phyloP scores from a whole-genome alignment of 2,797 vertebrate species.

The Luscinia megarhynchos region DNA sequence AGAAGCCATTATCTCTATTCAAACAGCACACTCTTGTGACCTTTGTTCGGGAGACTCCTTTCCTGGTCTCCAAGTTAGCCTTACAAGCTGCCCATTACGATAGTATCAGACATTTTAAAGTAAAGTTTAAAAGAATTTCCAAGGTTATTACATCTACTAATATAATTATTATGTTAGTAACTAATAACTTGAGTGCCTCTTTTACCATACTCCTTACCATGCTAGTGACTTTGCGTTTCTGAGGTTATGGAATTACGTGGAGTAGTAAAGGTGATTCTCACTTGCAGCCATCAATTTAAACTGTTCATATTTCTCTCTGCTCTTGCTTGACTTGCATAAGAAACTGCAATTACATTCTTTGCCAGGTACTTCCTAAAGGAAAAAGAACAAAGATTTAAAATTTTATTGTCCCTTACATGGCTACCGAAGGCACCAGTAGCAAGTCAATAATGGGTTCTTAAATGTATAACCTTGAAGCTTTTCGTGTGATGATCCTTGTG shows the following conservation, averaged over 20 bases:
- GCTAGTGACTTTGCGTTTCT: neutral
- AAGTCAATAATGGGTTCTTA: neutral
- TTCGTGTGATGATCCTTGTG: neutral
- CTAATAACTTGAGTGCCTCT: neutral
- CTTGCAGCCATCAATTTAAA: neutral
- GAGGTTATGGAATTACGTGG: rapidly evolving
- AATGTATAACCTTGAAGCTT: neutral
- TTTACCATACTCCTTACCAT: neutral
- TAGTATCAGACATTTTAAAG: neutral
- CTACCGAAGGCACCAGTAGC: neutral
- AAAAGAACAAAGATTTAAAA: neutral
- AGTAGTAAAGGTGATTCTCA: neutral
- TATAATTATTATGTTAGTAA: neutral
- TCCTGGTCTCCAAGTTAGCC: neutral
- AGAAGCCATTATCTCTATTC: constrained; percentile 10
- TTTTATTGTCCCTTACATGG: neutral
- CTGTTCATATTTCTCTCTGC: neutral
- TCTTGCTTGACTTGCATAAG: neutral
- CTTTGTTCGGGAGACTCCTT: neutral
- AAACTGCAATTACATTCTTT: rapidly evolving
- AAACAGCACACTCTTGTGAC: neutral
- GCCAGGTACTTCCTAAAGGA: neutral
- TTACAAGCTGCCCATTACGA: neutral
- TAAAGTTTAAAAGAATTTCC: neutral
- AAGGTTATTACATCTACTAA: neutral